phyloP scores from a whole-genome alignment of 2,113 vertebrate species.

The Chaetorhynchus papuensis region DNA sequence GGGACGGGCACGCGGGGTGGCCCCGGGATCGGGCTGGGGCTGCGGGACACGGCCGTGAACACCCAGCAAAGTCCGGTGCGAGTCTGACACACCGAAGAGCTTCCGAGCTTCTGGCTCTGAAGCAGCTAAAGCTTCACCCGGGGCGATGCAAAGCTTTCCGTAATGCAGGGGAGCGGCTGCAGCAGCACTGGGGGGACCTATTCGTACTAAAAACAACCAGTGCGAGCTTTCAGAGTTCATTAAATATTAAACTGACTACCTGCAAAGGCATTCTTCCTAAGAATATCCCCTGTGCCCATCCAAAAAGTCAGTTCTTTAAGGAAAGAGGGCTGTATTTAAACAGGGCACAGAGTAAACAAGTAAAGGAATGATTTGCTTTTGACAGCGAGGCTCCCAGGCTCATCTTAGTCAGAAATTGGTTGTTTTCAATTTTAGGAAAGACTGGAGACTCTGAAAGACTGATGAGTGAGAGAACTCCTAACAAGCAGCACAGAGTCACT shows the following conservation, averaged over 20 bases:
- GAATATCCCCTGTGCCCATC: rapidly evolving
- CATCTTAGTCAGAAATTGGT: neutral
- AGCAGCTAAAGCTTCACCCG: neutral
- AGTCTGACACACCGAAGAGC: rapidly evolving
- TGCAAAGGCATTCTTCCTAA: neutral
- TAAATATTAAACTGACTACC: too few relatives aligned
- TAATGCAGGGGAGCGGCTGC: rapidly evolving
- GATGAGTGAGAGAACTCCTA: neutral
- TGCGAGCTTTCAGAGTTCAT: rapidly evolving
- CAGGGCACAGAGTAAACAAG: neutral
- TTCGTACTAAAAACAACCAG: rapidly evolving
- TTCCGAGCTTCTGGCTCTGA: rapidly evolving
- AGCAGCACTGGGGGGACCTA: rapidly evolving
- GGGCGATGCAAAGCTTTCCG: rapidly evolving
- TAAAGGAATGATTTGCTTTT: neutral
- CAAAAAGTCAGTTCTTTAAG: neutral
- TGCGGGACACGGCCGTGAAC: neutral
- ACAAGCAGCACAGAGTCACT: neutral
- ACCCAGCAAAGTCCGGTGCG: rapidly evolving
- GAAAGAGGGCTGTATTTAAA: rapidly evolving
- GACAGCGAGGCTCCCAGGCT: neutral
- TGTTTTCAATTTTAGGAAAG: neutral
- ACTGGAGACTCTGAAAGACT: too few relatives aligned
- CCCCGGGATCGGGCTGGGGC: neutral
- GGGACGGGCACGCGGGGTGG: neutral